Base-by-base conservation (phyloP, 2,797 vertebrate genomes). In the Sebastes aleutianus region DNA sequence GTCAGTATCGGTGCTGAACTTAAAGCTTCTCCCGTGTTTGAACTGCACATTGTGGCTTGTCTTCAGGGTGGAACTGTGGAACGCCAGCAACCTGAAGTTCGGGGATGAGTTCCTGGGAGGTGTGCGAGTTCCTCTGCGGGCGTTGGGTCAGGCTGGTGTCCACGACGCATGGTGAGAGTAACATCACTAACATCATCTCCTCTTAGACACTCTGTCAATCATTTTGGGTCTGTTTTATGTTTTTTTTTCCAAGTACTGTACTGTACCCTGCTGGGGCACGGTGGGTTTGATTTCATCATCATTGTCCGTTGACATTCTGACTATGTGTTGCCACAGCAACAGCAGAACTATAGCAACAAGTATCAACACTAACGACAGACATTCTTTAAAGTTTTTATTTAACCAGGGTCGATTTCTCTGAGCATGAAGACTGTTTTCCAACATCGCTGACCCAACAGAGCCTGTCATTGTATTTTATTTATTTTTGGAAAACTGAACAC, bases 31-130 rank as follows among this genome's bases (percentile, higher is more conserved):
- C 14, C 65, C 8, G 2, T 14, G 66, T 74, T 74, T 58, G 8
- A 78, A 22, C 5, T 29, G 27, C 62, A n/a, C 11, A 8, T 2
- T 85, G n/a, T 79, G 47, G 6, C 75, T 72, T 73, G 47, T 78
- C 20, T 79, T 76, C 93, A 99, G 99, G 85, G 97, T 99, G 87
- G 99, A 99, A 82, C 95, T 99, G 91, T 99, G 98, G 97, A 99
- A 99, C 31, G 97, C 97, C 93, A 99, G 98, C 90, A 99, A 99
- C 91, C 90, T 99, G 91, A 99, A 99, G 93, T 99, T 99, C 72
- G 99, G 98, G 57, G 99, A 99, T 0, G 98, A 99, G 93, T 99
- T 99, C 89, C 95, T 99, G 54, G 99, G 99, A 87, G 98, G 98
- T 20, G 96, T 99, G 29, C 96, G 97, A 29, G 96, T 99, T 71